Percentiles rank a stretch among this genome's conserved stretches.
phyloP scores from a whole-genome alignment of 35 echinoderm and acorn worm species.

The Heliocidaris erythrogramma region DNA sequence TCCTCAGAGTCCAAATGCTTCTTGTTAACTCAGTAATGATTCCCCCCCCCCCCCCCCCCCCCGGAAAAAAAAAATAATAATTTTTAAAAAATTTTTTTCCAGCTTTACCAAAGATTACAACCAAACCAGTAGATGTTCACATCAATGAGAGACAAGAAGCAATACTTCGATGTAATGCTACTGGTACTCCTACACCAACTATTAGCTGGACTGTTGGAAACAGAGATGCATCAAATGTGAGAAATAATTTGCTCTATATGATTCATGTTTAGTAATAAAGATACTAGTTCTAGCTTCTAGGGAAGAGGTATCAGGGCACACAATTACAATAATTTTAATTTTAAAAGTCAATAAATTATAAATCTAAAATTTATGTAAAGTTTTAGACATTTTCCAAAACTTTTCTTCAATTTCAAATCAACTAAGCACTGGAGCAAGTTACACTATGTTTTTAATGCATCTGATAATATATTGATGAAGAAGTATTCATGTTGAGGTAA shows the following conservation, averaged over 20 bases:
- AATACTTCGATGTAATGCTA: conserved; percentile 64
- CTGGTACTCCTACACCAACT: conserved; percentile 60
- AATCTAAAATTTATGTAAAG: not conserved
- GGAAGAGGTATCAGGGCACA: too few relatives aligned
- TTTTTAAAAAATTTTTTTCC: not conserved
- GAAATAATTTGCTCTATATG: not conserved
- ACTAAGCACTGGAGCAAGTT: not conserved
- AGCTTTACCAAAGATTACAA: conserved; percentile 76
- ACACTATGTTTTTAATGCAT: not conserved
- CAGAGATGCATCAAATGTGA: conserved; percentile 29
- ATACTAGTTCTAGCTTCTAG: not conserved
- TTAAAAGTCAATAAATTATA: too few relatives aligned
- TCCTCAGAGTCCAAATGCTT: not conserved
- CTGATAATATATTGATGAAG: not conserved
- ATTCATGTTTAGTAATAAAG: not conserved
- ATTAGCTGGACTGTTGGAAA: conserved; percentile 62
- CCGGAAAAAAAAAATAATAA: too few relatives aligned
- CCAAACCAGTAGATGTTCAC: conserved; percentile 47
- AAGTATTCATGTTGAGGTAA: not conserved
- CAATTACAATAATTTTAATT: too few relatives aligned
- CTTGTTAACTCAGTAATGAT: not conserved
- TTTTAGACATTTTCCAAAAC: too few relatives aligned
- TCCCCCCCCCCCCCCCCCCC: too few relatives aligned
- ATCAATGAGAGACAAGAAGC: conserved; percentile 51
- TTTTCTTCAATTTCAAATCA: not conserved